These are phyloP conservation scores for Cyclura pinguis DNA, from an alignment of 2,797 vertebrate genomes.

Conservation along the genomic window DNA sequence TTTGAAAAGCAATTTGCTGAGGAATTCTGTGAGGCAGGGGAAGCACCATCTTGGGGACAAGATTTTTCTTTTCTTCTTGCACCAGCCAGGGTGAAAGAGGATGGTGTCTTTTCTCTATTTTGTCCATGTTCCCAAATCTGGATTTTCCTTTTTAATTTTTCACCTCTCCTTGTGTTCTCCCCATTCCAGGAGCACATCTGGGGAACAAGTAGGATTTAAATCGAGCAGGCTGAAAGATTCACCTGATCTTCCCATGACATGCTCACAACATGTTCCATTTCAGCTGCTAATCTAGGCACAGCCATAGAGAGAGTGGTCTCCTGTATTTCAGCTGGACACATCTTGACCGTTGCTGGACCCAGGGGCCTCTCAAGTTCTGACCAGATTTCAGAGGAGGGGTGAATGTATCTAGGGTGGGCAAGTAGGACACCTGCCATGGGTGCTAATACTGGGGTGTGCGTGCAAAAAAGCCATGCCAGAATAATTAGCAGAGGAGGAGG, in stretches of 20 bases:
- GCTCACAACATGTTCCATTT: not conserved
- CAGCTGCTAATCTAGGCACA: not conserved
- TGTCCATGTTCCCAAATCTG: not conserved
- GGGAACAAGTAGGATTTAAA: not conserved
- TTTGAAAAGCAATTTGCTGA: not conserved
- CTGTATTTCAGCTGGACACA: not conserved
- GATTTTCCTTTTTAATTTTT: not conserved
- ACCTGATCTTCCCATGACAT: not conserved
- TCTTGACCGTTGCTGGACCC: not conserved
- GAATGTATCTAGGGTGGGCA: too few relatives aligned
- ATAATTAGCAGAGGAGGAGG: too few relatives aligned
- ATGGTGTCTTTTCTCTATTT: not conserved
- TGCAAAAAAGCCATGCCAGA: too few relatives aligned
- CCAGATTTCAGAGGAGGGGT: not conserved
- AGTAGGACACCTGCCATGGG: too few relatives aligned
- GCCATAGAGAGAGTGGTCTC: not conserved
- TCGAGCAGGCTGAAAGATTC: not conserved
- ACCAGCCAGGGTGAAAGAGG: not conserved
- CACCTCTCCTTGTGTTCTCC: not conserved
- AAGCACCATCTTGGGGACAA: not conserved
- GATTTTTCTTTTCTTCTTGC: not conserved
- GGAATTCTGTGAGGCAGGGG: not conserved
- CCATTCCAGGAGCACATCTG: not conserved
- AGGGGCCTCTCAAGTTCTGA: not conserved
- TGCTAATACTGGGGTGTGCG: too few relatives aligned